Evolutionary conservation across 2,113 vertebrate species (phyloP).

Genomic region (Sarotherodon lohbergeri): DNA sequence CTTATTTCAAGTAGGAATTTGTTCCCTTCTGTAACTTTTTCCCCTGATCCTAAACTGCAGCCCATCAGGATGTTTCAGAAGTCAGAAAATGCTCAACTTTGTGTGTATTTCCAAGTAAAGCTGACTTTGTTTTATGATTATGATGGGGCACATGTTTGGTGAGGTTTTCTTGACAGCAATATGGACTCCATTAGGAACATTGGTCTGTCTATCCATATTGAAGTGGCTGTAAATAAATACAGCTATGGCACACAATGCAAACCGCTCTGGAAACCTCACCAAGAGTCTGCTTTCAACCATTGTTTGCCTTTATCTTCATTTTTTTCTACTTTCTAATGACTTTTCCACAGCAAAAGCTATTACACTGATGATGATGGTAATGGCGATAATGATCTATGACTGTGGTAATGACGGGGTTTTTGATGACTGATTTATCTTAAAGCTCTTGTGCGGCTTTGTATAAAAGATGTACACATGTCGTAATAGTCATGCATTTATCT

Average conservation of each 20-base stretch:
- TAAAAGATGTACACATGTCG: background rate
- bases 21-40: background rate
- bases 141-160: background rate
- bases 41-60: background rate
- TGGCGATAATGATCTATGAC: background rate
- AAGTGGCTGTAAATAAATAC: background rate
- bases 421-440: background rate
- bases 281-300: conserved; percentile 3
- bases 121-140: background rate
- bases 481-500: background rate
- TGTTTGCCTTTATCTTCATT: background rate
- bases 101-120: background rate
- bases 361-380: background rate
- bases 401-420: background rate
- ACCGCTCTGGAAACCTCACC: conserved; percentile 6
- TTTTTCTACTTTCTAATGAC: background rate
- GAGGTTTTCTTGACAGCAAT: background rate
- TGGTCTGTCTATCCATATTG: background rate
- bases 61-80: background rate
- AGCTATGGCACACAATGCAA: background rate
- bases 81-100: background rate
- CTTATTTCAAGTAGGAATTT: background rate
- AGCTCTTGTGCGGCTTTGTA: background rate
- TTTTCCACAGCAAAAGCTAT: conserved; percentile 26
- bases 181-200: background rate